These are phyloP conservation scores for Etia nguti DNA, from an alignment of 2,113 vertebrate species.

Conservation along the genomic window DNA sequence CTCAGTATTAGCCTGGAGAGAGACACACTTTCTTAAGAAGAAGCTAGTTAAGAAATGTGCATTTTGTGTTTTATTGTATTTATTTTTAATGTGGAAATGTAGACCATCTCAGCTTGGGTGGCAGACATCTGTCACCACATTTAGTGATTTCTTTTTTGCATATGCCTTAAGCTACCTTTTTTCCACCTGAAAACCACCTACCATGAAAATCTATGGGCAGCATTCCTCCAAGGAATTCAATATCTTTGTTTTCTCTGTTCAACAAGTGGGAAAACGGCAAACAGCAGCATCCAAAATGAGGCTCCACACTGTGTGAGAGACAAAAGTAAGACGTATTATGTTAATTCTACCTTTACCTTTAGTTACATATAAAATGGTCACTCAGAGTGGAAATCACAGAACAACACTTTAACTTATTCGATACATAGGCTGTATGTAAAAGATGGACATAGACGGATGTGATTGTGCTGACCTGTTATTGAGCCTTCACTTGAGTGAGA, in stretches of 20 bases:
- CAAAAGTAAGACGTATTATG: background rate
- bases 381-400: background rate
- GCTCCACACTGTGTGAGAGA: background rate
- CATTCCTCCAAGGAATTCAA: background rate
- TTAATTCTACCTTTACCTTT: background rate
- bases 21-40: background rate
- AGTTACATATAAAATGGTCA: too few relatives aligned
- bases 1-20: too few relatives aligned
- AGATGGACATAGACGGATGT: background rate
- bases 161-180: background rate
- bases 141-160: background rate
- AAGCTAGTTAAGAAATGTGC: background rate
- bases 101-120: background rate
- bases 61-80: background rate
- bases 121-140: background rate
- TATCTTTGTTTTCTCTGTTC: background rate
- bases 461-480: background rate
- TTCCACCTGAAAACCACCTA: background rate
- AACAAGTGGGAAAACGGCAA: background rate
- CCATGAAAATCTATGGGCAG: background rate
- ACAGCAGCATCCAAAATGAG: background rate
- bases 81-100: background rate
- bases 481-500: background rate
- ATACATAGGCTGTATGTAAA: background rate
- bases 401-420: background rate